Conservation (phyloP, 2,888 invertebrate species). For the Sphinx pinastri region DNA sequence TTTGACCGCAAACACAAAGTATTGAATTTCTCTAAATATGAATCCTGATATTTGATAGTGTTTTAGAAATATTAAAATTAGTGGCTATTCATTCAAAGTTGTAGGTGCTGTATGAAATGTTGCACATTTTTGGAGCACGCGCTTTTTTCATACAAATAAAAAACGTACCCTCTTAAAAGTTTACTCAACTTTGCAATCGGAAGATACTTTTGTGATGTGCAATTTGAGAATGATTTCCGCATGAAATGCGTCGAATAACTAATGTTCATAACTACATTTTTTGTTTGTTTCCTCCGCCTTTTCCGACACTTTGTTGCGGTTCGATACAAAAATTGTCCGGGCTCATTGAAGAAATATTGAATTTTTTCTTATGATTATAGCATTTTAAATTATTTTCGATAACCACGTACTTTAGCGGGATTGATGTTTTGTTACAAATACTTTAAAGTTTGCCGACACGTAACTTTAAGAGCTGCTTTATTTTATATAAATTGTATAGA, state of each 20-base stretch:
- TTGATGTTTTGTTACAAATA: constrained; percentile 40
- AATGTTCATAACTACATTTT: constrained; percentile 68
- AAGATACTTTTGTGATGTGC: constrained; percentile 69
- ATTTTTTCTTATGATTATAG: constrained; percentile 46
- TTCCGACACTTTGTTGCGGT: constrained; percentile 61
- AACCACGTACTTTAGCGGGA: constrained; percentile 57
- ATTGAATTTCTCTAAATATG: constrained; percentile 45
- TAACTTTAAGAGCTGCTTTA: background rate
- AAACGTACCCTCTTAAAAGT: constrained; percentile 30
- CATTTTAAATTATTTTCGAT: constrained; percentile 52
- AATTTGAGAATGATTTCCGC: constrained; percentile 83
- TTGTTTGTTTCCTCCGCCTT: constrained; percentile 55
- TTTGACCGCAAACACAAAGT: constrained; percentile 71
- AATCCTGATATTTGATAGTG: constrained; percentile 67
- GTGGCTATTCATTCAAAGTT: constrained; percentile 23
- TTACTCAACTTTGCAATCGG: constrained; percentile 60
- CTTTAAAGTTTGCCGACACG: constrained; percentile 49
- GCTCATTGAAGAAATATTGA: constrained; percentile 42
- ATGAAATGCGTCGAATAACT: constrained; percentile 71
- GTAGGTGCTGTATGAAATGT: background rate
- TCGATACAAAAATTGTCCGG: constrained; percentile 48
- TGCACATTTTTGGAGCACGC: constrained; percentile 27
- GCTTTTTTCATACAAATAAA: constrained; percentile 10
- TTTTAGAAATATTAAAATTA: constrained; percentile 34
- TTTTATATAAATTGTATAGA: background rate